Evolutionary conservation across 2,797 vertebrate species (phyloP), one percentile per base, ranked within the genome.

Genomic region (Pantherophis alleghaniensis): DNA sequence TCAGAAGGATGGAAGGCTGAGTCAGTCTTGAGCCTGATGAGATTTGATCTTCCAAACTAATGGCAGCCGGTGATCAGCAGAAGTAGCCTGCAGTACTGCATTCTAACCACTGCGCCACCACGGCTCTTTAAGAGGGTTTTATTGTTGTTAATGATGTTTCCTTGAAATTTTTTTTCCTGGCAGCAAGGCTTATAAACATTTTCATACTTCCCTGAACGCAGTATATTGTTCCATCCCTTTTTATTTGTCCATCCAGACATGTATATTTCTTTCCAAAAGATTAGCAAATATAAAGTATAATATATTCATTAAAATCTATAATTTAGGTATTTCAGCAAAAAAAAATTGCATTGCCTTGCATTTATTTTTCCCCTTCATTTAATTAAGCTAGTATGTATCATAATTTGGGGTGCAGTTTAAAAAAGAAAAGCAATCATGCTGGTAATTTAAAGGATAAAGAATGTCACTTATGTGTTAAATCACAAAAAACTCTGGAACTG

Each of bases 361-460:
- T 26, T 86, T 90, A 20, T 91, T 94, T 95, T 90, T 56, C 91
- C 13, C 47, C 86, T 94, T 7, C 37, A 37, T 4, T 90, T 92
- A 59, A 59, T 47, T 63, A 92, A 42, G 83, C n/a, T 89, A 7
- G 59, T 55, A 91, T 0, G 2, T 1, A 86, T 55, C 66, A 89
- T 1, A 9, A 83, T 86, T 87, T 91, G 32, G 74, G 47, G 66
- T 63, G 55, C 7, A 32, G 83, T 95, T 89, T 91, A 93, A 26
- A n/a, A 51, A 89, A n/a, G 13, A 24, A 66, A 66, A 5, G 28
- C 28, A 32, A 90, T 28, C 11, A 32, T 92, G 37, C 14, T 90
- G 59, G 12, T 74, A 95, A 94, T 28, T 3, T n/a, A 94, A 88
- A 0, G 69, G 61, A n/a, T 1, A 87, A 66, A 87, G 59, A 24